Conservation (phyloP, 2,888 invertebrate species). For the Diaphora mendica region DNA sequence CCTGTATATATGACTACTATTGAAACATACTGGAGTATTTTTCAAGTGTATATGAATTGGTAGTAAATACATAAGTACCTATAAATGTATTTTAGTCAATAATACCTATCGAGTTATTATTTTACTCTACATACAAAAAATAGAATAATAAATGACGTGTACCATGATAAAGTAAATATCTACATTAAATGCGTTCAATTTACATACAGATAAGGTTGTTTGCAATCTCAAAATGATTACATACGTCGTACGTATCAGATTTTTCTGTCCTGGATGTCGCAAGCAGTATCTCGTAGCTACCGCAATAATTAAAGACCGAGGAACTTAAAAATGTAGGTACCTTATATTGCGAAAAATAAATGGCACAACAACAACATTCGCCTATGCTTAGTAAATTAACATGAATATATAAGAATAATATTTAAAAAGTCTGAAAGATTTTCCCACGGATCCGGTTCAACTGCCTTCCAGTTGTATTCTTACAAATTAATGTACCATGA, state of each 20-base stretch:
- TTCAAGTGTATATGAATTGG: not conserved
- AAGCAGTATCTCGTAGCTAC: too few relatives aligned
- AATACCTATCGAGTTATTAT: not conserved
- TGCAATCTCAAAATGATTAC: not conserved
- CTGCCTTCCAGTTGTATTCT: not conserved
- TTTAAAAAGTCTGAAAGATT: not conserved
- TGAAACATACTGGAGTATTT: not conserved
- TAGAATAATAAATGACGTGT: conserved; percentile 45
- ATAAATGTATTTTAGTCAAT: conserved; percentile 9
- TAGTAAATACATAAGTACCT: not conserved
- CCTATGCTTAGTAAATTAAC: not conserved
- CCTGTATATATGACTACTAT: not conserved
- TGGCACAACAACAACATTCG: too few relatives aligned
- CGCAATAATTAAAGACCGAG: too few relatives aligned
- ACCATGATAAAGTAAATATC: not conserved
- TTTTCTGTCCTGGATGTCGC: too few relatives aligned
- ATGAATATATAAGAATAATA: not conserved
- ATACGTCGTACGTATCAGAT: not conserved
- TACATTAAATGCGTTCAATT: not conserved
- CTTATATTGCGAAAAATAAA: too few relatives aligned
- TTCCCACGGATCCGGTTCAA: not conserved
- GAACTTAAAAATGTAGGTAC: too few relatives aligned
- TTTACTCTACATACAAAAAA: conserved; percentile 16
- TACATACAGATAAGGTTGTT: not conserved
- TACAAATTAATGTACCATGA: not conserved